Evolutionary conservation across 2,888 invertebrate species (phyloP).

Genomic region (Celastrina argiolus): DNA sequence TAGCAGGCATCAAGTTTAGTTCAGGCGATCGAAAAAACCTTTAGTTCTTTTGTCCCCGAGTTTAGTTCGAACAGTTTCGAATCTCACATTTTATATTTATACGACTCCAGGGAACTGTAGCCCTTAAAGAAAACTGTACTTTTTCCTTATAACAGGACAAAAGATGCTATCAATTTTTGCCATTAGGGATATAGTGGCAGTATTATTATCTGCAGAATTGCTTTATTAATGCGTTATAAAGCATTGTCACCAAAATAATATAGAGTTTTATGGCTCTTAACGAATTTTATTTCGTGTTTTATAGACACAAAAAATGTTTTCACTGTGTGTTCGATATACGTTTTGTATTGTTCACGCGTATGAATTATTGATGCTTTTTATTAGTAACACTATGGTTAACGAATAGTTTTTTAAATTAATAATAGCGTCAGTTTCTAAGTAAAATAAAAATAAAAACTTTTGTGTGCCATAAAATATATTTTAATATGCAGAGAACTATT

Average conservation of each 20-base stretch:
- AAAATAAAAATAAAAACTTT: neutral
- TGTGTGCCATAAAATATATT: neutral
- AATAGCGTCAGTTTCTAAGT: neutral
- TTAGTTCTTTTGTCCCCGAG: constrained; percentile 31
- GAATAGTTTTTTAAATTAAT: too few relatives aligned
- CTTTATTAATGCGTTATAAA: constrained; percentile 17
- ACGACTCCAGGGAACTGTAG: constrained; percentile 32
- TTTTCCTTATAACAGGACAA: constrained; percentile 28
- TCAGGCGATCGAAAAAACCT: constrained; percentile 30
- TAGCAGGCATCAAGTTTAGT: constrained; percentile 14
- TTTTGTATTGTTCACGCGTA: neutral
- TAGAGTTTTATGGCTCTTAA: constrained; percentile 20
- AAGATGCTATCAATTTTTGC: constrained; percentile 31
- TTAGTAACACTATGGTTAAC: neutral
- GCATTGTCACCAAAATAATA: constrained; percentile 18
- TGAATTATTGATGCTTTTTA: neutral
- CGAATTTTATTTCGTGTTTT: constrained; percentile 19
- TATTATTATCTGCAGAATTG: constrained; percentile 17
- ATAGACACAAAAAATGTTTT: constrained; percentile 3
- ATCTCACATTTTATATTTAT: constrained; percentile 33
- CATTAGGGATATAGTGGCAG: constrained; percentile 26
- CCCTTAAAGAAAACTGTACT: constrained; percentile 31
- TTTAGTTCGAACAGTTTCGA: constrained; percentile 30
- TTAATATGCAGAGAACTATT: neutral
- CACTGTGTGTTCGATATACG: neutral